Evolutionary conservation across 2,797 vertebrate species (phyloP).

Genomic region (Propithecus perrieri): DNA sequence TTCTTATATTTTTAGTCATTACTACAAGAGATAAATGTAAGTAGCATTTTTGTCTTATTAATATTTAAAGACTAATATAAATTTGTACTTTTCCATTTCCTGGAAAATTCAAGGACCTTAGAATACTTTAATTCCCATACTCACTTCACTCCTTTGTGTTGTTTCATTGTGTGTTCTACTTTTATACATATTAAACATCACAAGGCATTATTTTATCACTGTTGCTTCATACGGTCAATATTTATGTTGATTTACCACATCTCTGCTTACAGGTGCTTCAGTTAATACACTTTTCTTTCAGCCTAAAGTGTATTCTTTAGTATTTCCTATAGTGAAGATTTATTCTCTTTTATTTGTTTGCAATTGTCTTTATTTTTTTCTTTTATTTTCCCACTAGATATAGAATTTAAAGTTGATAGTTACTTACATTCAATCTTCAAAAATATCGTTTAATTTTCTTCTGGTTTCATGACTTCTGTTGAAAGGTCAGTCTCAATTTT

Average conservation of each 20-base stretch:
- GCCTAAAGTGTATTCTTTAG: not conserved
- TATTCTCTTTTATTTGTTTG: not conserved
- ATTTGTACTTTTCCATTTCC: not conserved
- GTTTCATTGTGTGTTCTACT: not conserved
- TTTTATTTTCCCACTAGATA: not conserved
- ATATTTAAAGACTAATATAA: not conserved
- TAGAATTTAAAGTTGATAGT: slow-evolving; percentile 19
- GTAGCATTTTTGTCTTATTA: not conserved
- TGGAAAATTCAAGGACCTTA: not conserved
- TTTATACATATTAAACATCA: slow-evolving; percentile 10
- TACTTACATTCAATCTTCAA: slow-evolving; percentile 49
- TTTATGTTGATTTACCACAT: not conserved
- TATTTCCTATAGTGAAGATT: not conserved
- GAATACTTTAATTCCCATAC: not conserved
- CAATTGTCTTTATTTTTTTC: slow-evolving; percentile 13
- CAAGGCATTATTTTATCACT: not conserved
- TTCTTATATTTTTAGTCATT: not conserved
- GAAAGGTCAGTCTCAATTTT: not conserved
- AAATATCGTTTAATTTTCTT: slow-evolving; percentile 29
- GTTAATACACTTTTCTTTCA: not conserved
- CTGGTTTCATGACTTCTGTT: not conserved
- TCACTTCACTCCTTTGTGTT: not conserved
- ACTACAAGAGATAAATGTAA: not conserved
- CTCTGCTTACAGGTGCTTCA: not conserved
- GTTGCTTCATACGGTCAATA: not conserved